These are phyloP conservation scores for Hyppa rectilinea DNA, from an alignment of 2,888 invertebrate genomes.

Conservation along the genomic window DNA sequence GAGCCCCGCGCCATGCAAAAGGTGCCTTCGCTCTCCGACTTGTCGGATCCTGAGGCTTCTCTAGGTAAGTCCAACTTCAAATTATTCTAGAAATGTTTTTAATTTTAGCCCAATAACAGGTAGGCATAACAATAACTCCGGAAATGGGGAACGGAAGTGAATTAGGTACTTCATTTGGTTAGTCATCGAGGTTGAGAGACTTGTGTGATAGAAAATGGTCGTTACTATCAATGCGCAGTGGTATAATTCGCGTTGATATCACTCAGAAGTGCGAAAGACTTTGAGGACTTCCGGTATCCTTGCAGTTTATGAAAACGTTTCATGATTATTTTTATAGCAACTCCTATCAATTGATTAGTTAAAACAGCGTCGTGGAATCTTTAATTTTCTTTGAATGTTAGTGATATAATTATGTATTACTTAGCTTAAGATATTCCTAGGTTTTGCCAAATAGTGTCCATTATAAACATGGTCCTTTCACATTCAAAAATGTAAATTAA, in stretches of 20 bases:
- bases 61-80: constrained; percentile 93
- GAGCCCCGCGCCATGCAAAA: constrained; percentile 95
- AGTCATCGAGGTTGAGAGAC: constrained; percentile 20
- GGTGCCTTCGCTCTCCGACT: constrained; percentile 97
- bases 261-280: neutral
- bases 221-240: constrained; percentile 4
- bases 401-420: neutral
- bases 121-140: neutral
- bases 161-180: constrained; percentile 29
- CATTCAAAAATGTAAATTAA: neutral
- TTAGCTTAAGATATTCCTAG: neutral
- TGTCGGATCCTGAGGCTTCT: constrained; percentile 97
- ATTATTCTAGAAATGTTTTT: neutral
- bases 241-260: constrained; percentile 12
- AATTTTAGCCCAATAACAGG: neutral
- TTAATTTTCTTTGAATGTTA: neutral
- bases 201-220: constrained; percentile 9
- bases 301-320: constrained; percentile 2
- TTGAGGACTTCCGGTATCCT: constrained; percentile 19
- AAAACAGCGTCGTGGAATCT: neutral
- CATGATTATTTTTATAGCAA: neutral
- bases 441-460: too few species aligned
- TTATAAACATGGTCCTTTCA: neutral
- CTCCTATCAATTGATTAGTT: neutral
- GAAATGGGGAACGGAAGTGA: constrained; percentile 10